Base-by-base conservation (phyloP, 2,888 invertebrate genomes). In the Unio delphinus region DNA sequence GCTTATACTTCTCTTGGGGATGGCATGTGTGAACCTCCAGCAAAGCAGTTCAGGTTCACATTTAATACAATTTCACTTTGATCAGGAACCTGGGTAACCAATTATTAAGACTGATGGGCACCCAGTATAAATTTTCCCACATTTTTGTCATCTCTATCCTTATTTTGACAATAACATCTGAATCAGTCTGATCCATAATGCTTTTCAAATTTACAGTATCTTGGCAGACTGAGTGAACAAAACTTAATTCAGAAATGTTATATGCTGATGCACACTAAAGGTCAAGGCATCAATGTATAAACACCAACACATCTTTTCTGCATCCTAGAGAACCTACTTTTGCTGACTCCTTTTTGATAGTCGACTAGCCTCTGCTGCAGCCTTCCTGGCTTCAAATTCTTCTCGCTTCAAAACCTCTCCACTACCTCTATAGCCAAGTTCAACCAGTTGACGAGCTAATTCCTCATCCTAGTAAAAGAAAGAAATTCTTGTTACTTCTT, bases 341-440 rank as follows among this genome's bases (percentile, higher is more conserved):
- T 89, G 89, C 74, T 89, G 89, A 74, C 87, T 90, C 55, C 88
- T 79, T 71, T 89, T 89, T 17, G 90, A 88, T 6, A 89, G 78
- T 69, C 89, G 80, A 73, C 87, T 88, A 15, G 90, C 90, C 70
- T 90, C 90, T 60, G 89, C 89, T 59, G 89, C 90, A 61, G 85
- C 84, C 76, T 90, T 90, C 62, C 90, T 80, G 1, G 89, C 89
- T 68, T 89, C 89, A 84, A 90, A 91, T 67, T 90, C 90, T 71
- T 90, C 90, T 65, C 90, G 68, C 70, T 90, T 90, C 57, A 91
- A 78, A 20, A 90, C 89, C 72, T 90, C 90, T 17, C 90, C 91
- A 82, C 89, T 90, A 17, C 91, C 93, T 91, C 95, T 93, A 89
- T 95, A 95, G 68, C 96, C 96, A 79, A 96, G 91, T 85, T 94